These are phyloP conservation scores for Drosophila anceps DNA, from an alignment of 2,888 invertebrate genomes.

Conservation along the genomic window DNA sequence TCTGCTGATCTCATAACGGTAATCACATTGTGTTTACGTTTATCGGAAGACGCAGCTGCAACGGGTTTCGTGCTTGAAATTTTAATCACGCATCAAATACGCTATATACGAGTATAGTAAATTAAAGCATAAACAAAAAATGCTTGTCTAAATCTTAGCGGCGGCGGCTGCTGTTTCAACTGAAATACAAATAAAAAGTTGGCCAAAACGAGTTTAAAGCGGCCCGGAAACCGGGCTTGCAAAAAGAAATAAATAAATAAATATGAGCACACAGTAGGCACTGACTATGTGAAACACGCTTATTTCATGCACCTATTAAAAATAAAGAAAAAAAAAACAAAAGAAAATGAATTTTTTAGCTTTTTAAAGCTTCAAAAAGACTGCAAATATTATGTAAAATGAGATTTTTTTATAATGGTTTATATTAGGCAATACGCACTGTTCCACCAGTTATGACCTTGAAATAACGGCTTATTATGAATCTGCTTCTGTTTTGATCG, in stretches of 20 bases:
- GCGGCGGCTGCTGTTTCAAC: slow-evolving; percentile 1
- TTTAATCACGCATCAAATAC: slow-evolving; percentile 19
- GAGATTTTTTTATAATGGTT: neutral
- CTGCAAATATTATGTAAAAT: neutral
- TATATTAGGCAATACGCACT: slow-evolving; percentile 22
- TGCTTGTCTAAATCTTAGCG: slow-evolving; percentile 14
- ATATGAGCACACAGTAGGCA: slow-evolving; percentile 30
- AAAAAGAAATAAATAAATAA: slow-evolving; percentile 10
- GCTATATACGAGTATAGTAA: slow-evolving; percentile 7
- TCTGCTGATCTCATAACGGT: slow-evolving; percentile 57
- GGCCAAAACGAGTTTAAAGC: slow-evolving; percentile 61
- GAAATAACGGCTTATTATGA: slow-evolving; percentile 62
- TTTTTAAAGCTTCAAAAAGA: neutral
- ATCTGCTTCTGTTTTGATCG: slow-evolving; percentile 13
- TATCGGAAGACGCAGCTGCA: slow-evolving; percentile 21
- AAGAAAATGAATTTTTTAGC: slow-evolving; percentile 8
- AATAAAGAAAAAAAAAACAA: neutral
- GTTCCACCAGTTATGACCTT: slow-evolving; percentile 61
- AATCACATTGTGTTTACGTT: slow-evolving; percentile 47
- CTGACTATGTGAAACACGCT: neutral
- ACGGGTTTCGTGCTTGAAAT: slow-evolving; percentile 31
- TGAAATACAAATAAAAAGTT: slow-evolving; percentile 32
- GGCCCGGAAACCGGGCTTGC: slow-evolving; percentile 61
- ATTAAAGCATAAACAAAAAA: neutral
- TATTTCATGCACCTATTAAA: neutral